Conservation (phyloP, 2,113 vertebrate species). For the Todiramphus saurophagus region DNA sequence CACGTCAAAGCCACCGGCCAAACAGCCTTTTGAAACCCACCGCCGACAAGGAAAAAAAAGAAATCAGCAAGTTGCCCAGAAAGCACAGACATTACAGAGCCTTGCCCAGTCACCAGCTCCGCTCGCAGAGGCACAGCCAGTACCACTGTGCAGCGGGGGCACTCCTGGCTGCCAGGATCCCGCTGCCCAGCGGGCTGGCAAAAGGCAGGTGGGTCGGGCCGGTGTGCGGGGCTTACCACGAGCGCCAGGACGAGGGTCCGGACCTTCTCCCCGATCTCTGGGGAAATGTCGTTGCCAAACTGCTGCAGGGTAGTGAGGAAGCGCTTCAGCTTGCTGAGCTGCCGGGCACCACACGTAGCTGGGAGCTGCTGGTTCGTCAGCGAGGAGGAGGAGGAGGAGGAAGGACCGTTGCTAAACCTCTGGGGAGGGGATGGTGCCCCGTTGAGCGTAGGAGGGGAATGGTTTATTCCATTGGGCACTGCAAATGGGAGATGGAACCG, state of each 20-base stretch:
- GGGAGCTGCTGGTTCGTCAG: slow-evolving; percentile 97
- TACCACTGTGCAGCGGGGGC: rapidly evolving
- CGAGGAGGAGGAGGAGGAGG: slow-evolving; percentile 94
- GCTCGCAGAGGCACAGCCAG: neutral
- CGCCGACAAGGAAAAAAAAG: neutral
- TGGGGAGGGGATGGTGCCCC: slow-evolving; percentile 95
- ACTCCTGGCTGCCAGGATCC: neutral
- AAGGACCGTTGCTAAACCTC: slow-evolving; percentile 93
- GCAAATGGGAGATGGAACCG: neutral
- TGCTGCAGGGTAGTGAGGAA: slow-evolving; percentile 98
- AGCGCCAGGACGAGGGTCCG: slow-evolving; percentile 92
- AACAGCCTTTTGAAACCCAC: neutral
- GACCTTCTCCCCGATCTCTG: slow-evolving; percentile 97
- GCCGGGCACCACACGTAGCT: slow-evolving; percentile 94
- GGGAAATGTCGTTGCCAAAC: slow-evolving; percentile 98
- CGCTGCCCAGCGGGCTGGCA: rapidly evolving
- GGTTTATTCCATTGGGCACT: slow-evolving; percentile 96
- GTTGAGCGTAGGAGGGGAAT: slow-evolving; percentile 93
- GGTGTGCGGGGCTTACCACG: slow-evolving; percentile 80
- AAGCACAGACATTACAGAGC: neutral
- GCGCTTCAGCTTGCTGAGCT: slow-evolving; percentile 98
- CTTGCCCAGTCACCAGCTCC: neutral
- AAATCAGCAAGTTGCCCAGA: neutral
- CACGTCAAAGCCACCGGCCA: neutral
- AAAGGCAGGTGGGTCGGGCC: neutral